Base-by-base conservation (phyloP, 2,888 invertebrate species). In the Heteropelma amictum region DNA sequence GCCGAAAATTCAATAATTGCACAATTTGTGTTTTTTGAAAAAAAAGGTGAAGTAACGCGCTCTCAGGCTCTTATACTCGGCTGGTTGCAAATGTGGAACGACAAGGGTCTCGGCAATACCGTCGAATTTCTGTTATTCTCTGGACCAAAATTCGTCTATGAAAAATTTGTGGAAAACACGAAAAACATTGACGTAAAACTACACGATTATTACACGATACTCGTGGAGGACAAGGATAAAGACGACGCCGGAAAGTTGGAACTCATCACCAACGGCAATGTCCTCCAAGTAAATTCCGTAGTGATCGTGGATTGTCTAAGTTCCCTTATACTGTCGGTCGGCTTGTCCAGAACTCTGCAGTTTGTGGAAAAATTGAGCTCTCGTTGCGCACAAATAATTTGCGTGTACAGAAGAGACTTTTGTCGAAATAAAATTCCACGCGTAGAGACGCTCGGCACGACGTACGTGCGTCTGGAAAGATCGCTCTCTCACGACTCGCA, bases 291-390 rank as follows among this genome's bases (percentile, higher is more conserved):
- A 5, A 80, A 82, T 63, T 81, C 85, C 2, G 81, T 80, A 10
- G 78, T 87, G 0, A 78, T 89, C 8, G 35, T 89, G 4, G 84
- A 89, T 64, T 87, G 87, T 68, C 71, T 89, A 28, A 85, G 83
- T 72, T 84, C 86, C 4, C 71, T 89, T 17, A 49, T 83, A 6
- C 53, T 87, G 2, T 80, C 80, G 23, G 79, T 84, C 5, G 88
- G 88, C 4, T 26, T 83, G 4, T 69, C 81, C 1, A 84, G 81
- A 72, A 75, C 85, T 8, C 70, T 83, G 14, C 76, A 64, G 65
- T 86, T 89, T 65, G 33, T 88, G 3, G 83, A 86, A 21, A 87
- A 82, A 71, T 67, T 89, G n/a, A 79, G 74, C 12, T 78, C 68
- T 19, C 80, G 81, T 26, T 83, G 83, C 0, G 76, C 76, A 0